These are phyloP conservation scores for Coelopa frigida DNA, from an alignment of 1,140 invertebrate genomes.

Conservation along the genomic window DNA sequence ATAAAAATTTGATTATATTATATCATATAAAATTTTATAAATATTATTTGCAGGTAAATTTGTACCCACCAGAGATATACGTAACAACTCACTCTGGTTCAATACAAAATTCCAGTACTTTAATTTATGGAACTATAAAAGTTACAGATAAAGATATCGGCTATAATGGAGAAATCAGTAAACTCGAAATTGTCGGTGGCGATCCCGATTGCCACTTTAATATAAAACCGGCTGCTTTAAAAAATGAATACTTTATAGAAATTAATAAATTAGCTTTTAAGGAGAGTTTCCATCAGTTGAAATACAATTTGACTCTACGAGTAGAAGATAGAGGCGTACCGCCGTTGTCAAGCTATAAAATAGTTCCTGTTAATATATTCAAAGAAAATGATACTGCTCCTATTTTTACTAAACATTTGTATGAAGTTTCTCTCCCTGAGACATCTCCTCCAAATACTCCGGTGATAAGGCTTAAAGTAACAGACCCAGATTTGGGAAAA, in stretches of 20 bases:
- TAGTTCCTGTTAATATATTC: conserved; percentile 66
- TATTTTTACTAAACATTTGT: conserved; percentile 80
- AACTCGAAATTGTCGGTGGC: conserved; percentile 80
- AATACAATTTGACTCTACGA: conserved; percentile 79
- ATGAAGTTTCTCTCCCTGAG: conserved; percentile 82
- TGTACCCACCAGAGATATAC: conserved; percentile 75
- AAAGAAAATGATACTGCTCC: conserved; percentile 81
- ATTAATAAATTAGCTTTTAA: conserved; percentile 65
- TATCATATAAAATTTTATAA: neutral
- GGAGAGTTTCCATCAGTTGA: conserved; percentile 63
- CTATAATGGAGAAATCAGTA: conserved; percentile 71
- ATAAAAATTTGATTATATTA: neutral
- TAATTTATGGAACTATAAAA: conserved; percentile 84
- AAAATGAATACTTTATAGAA: conserved; percentile 68
- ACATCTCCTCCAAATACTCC: conserved; percentile 82
- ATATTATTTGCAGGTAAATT: conserved; percentile 60
- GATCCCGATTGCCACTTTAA: conserved; percentile 82
- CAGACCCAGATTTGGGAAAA: conserved; percentile 72
- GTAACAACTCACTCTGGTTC: conserved; percentile 73
- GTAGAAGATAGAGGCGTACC: conserved; percentile 80
- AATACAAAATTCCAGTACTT: conserved; percentile 73
- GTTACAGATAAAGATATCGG: conserved; percentile 78
- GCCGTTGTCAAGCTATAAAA: conserved; percentile 64
- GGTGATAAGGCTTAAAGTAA: conserved; percentile 77
- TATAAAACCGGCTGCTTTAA: conserved; percentile 54